Evolutionary conservation across 2,113 vertebrate species (phyloP), one percentile per base, ranked within the genome.

Genomic region (Alces alces): DNA sequence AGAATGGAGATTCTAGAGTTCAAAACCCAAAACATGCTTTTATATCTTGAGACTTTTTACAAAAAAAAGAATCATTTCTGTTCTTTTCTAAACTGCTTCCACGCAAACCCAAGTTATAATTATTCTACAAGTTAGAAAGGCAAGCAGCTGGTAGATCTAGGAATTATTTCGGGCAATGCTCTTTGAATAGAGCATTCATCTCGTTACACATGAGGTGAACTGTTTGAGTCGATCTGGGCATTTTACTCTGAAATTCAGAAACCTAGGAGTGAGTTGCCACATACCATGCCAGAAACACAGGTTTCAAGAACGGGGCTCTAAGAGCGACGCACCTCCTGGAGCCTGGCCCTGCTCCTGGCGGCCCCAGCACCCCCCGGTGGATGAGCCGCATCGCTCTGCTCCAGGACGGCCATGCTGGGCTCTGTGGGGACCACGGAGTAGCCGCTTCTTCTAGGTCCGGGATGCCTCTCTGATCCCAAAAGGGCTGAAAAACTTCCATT

Each of bases 271-370:
- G 55, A 76, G 52, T 0, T 8, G 47, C 25, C 39, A 66, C 43
- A 13, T 12, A 2, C 11, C 73, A 52, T 0, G 8, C 43, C 83
- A 39, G 19, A 45, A 45, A 89, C 45, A 73, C 4, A 0, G 39
- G 21, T 16, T 57, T 79, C 14, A 11, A 54, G 84, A 16, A 66
- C 21, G 9, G 19, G 96, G 91, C 83, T 96, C 25, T 85, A 87
- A 85, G 94, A 98, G 88, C 60, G 43, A 98, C 92, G 28, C 98
- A 99, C 99, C 99, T 99, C 99, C 98, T 98, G 98, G 89, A 99
- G 99, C 64, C 98, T 97, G 85, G 99, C 99, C 98, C 98, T 99
- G 96, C 99, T 99, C 98, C 98, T 98, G 87, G 99, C 98, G 23
- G 95, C 97, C 55, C 86, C 97, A 94, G 98, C 79, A 43, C 98